Conservation (phyloP, 2,797 vertebrate species). For the Artibeus lituratus region DNA sequence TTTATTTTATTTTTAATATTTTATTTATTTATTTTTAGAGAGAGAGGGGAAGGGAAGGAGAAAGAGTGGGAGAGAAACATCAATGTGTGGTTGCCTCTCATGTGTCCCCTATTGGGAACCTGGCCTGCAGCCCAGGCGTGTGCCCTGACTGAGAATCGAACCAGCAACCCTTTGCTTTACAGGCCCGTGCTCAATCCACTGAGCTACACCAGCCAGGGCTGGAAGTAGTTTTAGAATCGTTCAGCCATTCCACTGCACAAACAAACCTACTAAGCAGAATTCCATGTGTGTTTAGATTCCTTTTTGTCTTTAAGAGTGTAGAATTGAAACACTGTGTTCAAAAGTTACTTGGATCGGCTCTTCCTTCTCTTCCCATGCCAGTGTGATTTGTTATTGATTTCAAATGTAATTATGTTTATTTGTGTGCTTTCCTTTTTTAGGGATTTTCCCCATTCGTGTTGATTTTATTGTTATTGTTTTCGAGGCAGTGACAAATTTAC, state of each 20-base stretch:
- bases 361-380: not conserved
- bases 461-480: not conserved
- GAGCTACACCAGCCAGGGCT: no score
- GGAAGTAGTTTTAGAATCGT: not conserved
- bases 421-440: not conserved
- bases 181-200: no score
- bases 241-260: not conserved
- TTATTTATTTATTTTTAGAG: no score
- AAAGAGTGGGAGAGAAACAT: no score
- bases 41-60: no score
- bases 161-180: no score
- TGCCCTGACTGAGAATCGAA: no score
- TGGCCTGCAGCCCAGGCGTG: no score
- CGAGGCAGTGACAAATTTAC: not conserved
- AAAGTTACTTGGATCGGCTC: not conserved
- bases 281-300: not conserved
- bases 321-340: not conserved
- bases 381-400: not conserved
- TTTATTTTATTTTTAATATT: no score
- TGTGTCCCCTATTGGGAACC: no score
- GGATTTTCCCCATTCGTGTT: not conserved
- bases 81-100: no score
- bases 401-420: not conserved
- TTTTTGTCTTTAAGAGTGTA: not conserved
- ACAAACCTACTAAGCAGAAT: not conserved